Evolutionary conservation across 2,797 vertebrate species (phyloP).

Genomic region (Girardinus metallicus): DNA sequence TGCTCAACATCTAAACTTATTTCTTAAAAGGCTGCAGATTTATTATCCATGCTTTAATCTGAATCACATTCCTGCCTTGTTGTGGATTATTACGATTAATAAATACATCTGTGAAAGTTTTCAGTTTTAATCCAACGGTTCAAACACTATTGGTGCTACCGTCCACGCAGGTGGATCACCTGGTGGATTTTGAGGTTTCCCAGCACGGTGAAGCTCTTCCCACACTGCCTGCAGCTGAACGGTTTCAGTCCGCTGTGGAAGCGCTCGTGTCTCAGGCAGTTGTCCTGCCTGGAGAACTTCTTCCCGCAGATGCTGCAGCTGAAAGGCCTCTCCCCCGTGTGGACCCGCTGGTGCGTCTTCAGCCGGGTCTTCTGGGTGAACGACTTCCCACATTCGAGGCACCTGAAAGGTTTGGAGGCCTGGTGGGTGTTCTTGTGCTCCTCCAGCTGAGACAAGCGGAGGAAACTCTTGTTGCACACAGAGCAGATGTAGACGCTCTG

Average conservation of each 20-base stretch:
- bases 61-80: background rate
- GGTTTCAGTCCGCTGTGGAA: constrained; percentile 76
- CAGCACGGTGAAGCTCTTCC: constrained; percentile 68
- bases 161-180: constrained; percentile 60
- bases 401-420: constrained; percentile 70
- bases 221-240: constrained; percentile 66
- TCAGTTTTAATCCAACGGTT: background rate
- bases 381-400: constrained; percentile 78
- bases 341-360: constrained; percentile 78
- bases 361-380: constrained; percentile 81
- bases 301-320: constrained; percentile 76
- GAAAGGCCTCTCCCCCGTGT: constrained; percentile 78
- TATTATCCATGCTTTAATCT: background rate
- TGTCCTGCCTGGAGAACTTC: constrained; percentile 79
- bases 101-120: background rate
- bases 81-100: background rate
- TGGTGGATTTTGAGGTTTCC: constrained; percentile 72
- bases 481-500: constrained; percentile 62
- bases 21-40: background rate
- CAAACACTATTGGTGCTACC: constrained; percentile 12
- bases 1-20: background rate
- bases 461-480: constrained; percentile 63
- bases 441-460: constrained; percentile 60
- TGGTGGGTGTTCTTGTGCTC: constrained; percentile 64
- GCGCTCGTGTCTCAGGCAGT: constrained; percentile 76